These are phyloP conservation scores for Uria aalge DNA, from an alignment of 2,113 vertebrate species.

Conservation along the genomic window DNA sequence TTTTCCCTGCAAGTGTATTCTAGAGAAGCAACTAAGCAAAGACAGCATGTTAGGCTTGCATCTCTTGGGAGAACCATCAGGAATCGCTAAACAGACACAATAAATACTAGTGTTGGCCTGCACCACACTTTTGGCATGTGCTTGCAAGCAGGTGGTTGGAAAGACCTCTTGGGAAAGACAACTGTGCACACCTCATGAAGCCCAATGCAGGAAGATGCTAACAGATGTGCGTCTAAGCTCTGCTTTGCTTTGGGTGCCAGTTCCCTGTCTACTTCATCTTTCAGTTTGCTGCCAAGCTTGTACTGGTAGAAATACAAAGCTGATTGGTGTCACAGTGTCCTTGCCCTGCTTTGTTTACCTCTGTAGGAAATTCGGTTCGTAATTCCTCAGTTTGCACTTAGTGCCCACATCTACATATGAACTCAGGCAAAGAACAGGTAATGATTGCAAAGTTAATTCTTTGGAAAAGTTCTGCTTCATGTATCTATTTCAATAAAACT, in stretches of 20 bases:
- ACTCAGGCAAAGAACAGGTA: not conserved
- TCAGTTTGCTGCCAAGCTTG: not conserved
- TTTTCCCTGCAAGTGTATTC: not conserved
- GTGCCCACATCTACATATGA: not conserved
- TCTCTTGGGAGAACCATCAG: not conserved
- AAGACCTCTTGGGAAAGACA: not conserved
- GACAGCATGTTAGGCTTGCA: not conserved
- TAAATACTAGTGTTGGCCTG: not conserved
- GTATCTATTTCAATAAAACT: not conserved
- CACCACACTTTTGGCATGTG: not conserved
- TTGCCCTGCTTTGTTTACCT: not conserved
- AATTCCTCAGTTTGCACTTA: not conserved
- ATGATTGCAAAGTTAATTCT: not conserved
- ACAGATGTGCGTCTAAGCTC: not conserved
- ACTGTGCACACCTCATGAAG: not conserved
- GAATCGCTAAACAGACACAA: not conserved
- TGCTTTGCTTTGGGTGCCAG: not conserved
- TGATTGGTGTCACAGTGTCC: not conserved
- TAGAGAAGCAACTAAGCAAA: not conserved
- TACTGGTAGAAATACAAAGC: not conserved
- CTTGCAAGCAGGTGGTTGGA: slow-evolving; percentile 5
- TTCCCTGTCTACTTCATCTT: not conserved
- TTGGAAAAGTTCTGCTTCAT: not conserved
- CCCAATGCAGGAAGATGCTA: not conserved
- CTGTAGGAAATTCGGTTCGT: not conserved